Conservation (phyloP, 2,797 vertebrate genomes). For the Neoniphon sammara region DNA sequence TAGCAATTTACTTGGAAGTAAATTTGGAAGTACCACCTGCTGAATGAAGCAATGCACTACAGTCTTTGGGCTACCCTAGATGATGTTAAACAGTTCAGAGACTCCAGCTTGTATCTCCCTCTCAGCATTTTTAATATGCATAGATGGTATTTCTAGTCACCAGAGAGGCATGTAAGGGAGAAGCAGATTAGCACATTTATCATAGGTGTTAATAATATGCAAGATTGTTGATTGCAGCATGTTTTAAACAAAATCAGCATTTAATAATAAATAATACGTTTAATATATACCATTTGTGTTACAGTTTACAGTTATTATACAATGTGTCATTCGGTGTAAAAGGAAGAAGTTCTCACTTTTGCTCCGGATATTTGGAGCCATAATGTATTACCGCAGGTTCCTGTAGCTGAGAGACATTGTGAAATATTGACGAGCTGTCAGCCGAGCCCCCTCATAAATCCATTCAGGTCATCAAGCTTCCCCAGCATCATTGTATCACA, state of each 20-base stretch:
- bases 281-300: too few species aligned
- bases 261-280: too few species aligned
- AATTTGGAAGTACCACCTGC: background rate
- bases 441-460: conserved; percentile 67
- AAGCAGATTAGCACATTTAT: conserved; percentile 13
- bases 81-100: conserved; percentile 5
- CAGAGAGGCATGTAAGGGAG: background rate
- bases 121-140: conserved; percentile 14
- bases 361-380: conserved; percentile 47
- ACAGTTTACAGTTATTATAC: background rate
- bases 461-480: conserved; percentile 71
- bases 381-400: conserved; percentile 62
- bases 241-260: background rate
- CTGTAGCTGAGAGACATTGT: conserved; percentile 37
- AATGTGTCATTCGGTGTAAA: background rate
- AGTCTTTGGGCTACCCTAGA: background rate
- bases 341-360: conserved; percentile 26
- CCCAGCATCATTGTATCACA: conserved; percentile 67
- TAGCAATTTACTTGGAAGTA: background rate
- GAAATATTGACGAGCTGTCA: conserved; percentile 79
- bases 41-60: background rate
- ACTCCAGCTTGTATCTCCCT: background rate
- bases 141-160: background rate
- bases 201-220: conserved; percentile 11
- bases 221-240: conserved; percentile 35